Evolutionary conservation across 2,797 vertebrate genomes (phyloP), one percentile per base, ranked within the genome.

Genomic region (Trichosurus vulpecula): DNA sequence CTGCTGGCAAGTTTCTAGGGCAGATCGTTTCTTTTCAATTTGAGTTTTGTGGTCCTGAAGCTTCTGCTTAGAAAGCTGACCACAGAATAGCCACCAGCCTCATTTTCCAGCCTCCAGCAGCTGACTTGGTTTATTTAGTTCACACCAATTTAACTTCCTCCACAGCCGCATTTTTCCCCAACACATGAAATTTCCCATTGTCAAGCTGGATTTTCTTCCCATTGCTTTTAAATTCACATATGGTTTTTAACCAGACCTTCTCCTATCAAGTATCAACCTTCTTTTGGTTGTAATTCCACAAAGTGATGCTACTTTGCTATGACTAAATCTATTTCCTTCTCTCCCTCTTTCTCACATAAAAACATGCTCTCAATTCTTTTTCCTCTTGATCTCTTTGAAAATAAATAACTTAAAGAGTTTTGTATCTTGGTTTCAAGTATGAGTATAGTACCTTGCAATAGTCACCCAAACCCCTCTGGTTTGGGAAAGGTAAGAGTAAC

Each of bases 21-120:
- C 41, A 81, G 74, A 47, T 81, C 74, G 3, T 47, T 81, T 47
- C 74, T 81, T 81, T 81, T 47, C 9, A 87, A 1, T 47, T 87
- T 87, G 74, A 87, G 41, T 87, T 27, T 87, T 87, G n/a, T 47
- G 22, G 74, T 47, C n/a, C 74, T 81, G 25, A 98, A 96, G 94
- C 92, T 97, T 91, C 90, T 91, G 0, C 90, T 95, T 95, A 81
- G 94, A 96, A 97, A 98, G 91, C 93, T 95, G 96, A 81, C 55
- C 52, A 94, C 41, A 94, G 93, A 97, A 97, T 0, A 2, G 12
- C 93, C 96, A 58, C 91, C 90, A 94, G 92, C 51, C 6, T 93
- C 90, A 96, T 98, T 97, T 58, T 97, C 91, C 95, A 97, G 56
- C 94, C 94, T 95, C 97, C 0, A 55, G 94, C 97, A 97, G 94